Base-by-base conservation (phyloP, 2,888 invertebrate species). In the Atethmia centrago region DNA sequence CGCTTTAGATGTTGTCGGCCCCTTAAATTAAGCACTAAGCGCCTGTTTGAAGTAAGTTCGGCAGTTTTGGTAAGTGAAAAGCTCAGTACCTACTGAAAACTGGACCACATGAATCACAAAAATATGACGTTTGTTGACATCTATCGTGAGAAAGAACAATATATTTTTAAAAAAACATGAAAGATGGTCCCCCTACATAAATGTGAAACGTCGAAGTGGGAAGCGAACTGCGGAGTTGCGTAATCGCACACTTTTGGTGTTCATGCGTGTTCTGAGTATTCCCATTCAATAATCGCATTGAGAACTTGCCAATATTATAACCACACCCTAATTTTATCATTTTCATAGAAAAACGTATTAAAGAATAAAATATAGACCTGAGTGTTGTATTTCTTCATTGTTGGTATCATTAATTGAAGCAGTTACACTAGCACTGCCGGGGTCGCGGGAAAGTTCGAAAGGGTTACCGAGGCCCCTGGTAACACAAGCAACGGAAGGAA, bases 131-230 rank as follows among this genome's bases (percentile, higher is more conserved):
- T 61, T 40, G 9, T 61, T 16, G 16, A 61, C 36, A n/a, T 25
- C 10, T 42, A 5, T 16, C 40, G 9, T 40, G 40, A 40, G 40
- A 40, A 9, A 42, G 9, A 40, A 40, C 0, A 10, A 1, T 2
- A n/a, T 16, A 12, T 61, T 45, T 28, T 21, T 8, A 2, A 10
- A 19, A 40, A 53, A 31, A 10, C 9, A 14, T 16, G 14, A 53
- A 7, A 3, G 16, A 67, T 82, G 71, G 84, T 70, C 14, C 8
- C 56, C 71, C 84, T 63, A 84, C 67, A 45, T 59, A 67, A 84
- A 87, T 89, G 88, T 87, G 88, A 89, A 88, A 88, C 80, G 72
- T 86, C 84, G 84, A 87, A 83, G 77, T 79, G 82, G 82, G 86
- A 88, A 88, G 82, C 80, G 68, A 69, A 59, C 59, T 56, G 51